Percentiles rank a stretch among this genome's conserved stretches.
phyloP scores from a whole-genome alignment of 2,888 invertebrate species.

The Morinoia aosen region DNA sequence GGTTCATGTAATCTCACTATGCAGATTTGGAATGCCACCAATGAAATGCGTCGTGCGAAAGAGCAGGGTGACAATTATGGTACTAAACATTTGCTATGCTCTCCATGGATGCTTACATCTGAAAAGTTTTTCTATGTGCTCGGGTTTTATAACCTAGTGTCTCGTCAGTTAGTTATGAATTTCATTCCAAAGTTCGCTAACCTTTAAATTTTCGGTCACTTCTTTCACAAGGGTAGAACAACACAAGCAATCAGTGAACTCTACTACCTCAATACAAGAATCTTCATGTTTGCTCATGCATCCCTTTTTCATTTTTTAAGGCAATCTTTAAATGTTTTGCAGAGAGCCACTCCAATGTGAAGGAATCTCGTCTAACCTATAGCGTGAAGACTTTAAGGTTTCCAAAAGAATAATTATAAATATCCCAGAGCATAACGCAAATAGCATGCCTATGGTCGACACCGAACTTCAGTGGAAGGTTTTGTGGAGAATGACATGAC shows the following conservation, averaged over 20 bases:
- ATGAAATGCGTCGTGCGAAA: no score
- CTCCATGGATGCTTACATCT: no score
- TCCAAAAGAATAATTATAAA: background rate
- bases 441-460: background rate
- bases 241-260: background rate
- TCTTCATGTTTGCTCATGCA: background rate
- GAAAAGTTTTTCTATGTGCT: no score
- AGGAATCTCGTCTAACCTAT: background rate
- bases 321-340: background rate
- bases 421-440: background rate
- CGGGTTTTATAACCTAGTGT: no score
- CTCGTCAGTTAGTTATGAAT: background rate
- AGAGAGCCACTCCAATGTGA: background rate
- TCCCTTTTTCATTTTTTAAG: background rate
- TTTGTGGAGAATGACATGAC: constrained; percentile 3
- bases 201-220: background rate
- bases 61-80: no score
- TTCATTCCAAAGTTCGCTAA: background rate
- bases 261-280: background rate
- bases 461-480: background rate
- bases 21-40: no score
- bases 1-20: no score
- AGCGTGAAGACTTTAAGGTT: background rate
- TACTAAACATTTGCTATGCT: no score
- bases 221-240: background rate